phyloP scores from a whole-genome alignment of 2,888 invertebrate species.

The Lumbricus terrestris region DNA sequence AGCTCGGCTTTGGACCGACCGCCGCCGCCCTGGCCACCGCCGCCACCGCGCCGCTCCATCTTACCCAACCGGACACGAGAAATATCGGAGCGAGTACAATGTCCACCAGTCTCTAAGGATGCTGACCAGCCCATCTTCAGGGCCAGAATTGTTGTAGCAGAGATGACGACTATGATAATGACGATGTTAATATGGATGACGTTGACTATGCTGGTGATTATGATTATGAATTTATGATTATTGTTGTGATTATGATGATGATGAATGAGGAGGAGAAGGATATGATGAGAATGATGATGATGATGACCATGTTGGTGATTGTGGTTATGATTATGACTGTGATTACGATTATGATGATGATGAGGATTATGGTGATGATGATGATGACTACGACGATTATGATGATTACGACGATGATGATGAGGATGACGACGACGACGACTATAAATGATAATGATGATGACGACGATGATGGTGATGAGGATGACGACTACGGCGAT shows the following conservation, averaged over 20 bases:
- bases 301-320: neutral
- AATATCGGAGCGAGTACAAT: neutral
- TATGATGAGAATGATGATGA: neutral
- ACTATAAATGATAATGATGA: too few relatives aligned
- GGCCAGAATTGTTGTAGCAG: neutral
- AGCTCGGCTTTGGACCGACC: constrained; percentile 13
- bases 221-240: too few relatives aligned
- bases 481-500: too few relatives aligned
- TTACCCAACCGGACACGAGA: neutral
- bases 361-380: too few relatives aligned
- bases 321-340: too few relatives aligned
- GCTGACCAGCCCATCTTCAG: neutral
- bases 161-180: neutral
- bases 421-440: too few relatives aligned
- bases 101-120: neutral
- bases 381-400: too few relatives aligned
- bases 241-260: too few relatives aligned
- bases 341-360: too few relatives aligned
- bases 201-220: too few relatives aligned
- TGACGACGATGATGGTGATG: too few relatives aligned
- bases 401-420: too few relatives aligned
- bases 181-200: neutral
- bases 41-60: neutral
- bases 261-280: neutral
- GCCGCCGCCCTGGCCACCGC: neutral